Conservation (phyloP, 30 jellyfish, hydroid and myxozoan genomes). For the Turritopsis rubra region DNA sequence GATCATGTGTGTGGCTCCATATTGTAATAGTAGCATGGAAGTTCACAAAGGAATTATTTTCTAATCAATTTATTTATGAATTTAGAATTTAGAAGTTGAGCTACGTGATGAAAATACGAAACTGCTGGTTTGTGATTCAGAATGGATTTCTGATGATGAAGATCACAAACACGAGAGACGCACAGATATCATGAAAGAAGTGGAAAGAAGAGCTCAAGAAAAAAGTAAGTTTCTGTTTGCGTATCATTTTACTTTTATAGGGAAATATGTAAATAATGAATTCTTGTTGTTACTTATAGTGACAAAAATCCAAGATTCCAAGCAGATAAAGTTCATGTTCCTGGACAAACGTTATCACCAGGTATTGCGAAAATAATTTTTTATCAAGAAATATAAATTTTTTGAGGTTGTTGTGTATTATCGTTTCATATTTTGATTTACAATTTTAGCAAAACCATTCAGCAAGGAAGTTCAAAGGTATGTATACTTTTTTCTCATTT, state of each 20-base stretch:
- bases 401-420: not conserved
- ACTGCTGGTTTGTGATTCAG: not conserved
- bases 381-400: no score
- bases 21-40: no score
- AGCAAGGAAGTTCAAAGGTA: not conserved
- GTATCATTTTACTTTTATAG: no score
- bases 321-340: not conserved
- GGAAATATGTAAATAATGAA: not conserved
- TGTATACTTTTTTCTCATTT: no score
- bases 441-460: not conserved
- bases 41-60: not conserved
- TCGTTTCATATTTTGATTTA: not conserved
- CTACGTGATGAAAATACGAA: not conserved
- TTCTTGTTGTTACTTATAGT: not conserved
- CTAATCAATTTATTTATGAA: not conserved
- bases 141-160: slow-evolving; percentile 25
- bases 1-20: no score
- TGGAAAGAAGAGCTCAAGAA: slow-evolving; percentile 13
- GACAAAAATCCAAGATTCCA: slow-evolving; percentile 19
- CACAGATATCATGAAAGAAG: slow-evolving; percentile 11
- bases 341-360: not conserved
- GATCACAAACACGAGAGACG: not conserved
- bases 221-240: slow-evolving; percentile 10
- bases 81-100: slow-evolving; percentile 6
- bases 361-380: not conserved